phyloP scores from a whole-genome alignment of 2,113 vertebrate species.

The Protobothrops flavoviridis region DNA sequence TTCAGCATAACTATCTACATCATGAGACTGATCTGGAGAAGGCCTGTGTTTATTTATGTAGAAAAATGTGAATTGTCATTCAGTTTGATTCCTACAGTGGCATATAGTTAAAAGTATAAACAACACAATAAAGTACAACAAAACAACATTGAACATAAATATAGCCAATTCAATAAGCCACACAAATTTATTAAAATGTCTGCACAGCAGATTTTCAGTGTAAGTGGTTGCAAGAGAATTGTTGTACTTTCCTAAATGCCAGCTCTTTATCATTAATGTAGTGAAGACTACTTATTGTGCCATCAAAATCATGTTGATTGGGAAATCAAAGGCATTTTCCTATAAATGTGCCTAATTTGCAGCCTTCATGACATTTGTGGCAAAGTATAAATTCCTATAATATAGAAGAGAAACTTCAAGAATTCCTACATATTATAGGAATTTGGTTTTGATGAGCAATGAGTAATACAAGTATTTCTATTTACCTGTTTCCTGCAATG shows the following conservation, averaged over 20 bases:
- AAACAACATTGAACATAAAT: not conserved
- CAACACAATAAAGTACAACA: not conserved
- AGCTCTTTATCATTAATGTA: not conserved
- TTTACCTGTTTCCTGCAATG: not conserved
- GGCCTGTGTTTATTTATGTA: not conserved
- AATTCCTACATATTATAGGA: not conserved
- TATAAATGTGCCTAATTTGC: not conserved
- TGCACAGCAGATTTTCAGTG: not conserved
- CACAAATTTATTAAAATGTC: not conserved
- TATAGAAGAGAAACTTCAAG: not conserved
- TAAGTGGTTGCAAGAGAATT: not conserved
- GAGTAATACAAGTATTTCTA: not conserved
- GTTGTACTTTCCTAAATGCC: not conserved
- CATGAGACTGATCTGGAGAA: not conserved
- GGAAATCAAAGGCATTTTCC: not conserved
- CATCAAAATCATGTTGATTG: not conserved
- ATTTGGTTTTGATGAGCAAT: not conserved
- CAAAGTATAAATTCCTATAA: not conserved
- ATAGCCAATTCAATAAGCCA: not conserved
- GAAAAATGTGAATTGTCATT: not conserved
- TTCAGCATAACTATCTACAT: not conserved
- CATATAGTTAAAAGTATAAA: not conserved
- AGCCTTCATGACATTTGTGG: not conserved
- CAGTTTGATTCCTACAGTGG: not conserved
- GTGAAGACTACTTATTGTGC: not conserved